Evolutionary conservation across 2,888 invertebrate genomes (phyloP), one percentile per base, ranked within the genome.

Genomic region (Dicyrtomina minuta): DNA sequence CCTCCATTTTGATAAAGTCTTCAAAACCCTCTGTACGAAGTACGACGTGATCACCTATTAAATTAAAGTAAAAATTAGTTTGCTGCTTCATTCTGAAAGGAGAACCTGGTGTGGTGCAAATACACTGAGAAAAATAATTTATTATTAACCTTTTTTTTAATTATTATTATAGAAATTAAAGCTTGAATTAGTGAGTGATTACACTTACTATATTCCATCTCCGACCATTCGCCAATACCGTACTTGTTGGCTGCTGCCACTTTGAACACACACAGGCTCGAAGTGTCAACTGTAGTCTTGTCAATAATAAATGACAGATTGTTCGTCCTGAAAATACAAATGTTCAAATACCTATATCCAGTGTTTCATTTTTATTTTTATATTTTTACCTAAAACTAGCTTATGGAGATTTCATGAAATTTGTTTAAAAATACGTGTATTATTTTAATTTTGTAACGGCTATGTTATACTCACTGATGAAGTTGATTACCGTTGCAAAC

Each of bases 1-100:
- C 90, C 79, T 91, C 90, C 46, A 87, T 83, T 15, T 89, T 84
- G 12, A 87, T 73, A 60, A 76, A 77, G 43, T 67, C 22, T 43
- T 75, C 60, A 39, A 62, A 70, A 59, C 39, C 62, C 13, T 56
- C 70, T 20, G 67, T 44, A 20, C 66, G 58, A n/a, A 66, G 43
- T 44, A 44, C 43, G 12, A 66, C 27, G 13, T 46, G 43, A 46
- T 59, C 56, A 15, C 24, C 66, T 66, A 27, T 2, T n/a, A n/a
- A n/a, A n/a, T n/a, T 20, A 12, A 22, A 55, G 26, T n/a, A 59
- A 33, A n/a, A n/a, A n/a, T n/a, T n/a, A n/a, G n/a, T n/a, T n/a
- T n/a, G n/a, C n/a, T n/a, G n/a, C n/a, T n/a, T n/a, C n/a, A n/a
- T n/a, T n/a, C n/a, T n/a, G n/a, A n/a, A n/a, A n/a, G n/a, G n/a